Evolutionary conservation across 2,888 invertebrate species (phyloP).

Genomic region (Gortyna flavago): DNA sequence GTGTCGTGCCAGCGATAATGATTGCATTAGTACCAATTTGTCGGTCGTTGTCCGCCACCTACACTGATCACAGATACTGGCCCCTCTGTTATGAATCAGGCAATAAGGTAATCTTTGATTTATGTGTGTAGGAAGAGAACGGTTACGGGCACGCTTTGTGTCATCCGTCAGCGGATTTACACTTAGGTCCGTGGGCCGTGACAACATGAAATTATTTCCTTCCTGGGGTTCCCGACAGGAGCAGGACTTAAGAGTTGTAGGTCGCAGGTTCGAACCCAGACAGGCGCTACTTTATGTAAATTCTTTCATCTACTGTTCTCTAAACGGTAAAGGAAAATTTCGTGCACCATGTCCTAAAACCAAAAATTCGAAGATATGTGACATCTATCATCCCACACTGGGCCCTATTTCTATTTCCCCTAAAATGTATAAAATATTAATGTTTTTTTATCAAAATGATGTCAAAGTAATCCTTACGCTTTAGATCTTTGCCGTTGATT

Average conservation of each 20-base stretch:
- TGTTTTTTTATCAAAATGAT: no score
- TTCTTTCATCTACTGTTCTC: neutral
- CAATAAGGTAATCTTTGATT: conserved; percentile 61
- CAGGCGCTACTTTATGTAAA: no score
- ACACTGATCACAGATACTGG: conserved; percentile 63
- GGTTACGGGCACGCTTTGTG: conserved; percentile 55
- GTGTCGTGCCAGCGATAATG: conserved; percentile 55
- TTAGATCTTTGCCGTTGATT: no score
- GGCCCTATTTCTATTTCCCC: no score
- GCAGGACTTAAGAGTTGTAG: neutral
- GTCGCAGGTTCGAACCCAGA: no score
- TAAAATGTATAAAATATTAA: no score
- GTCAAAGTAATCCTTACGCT: no score
- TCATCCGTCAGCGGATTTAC: conserved; percentile 40
- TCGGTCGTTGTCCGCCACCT: conserved; percentile 69
- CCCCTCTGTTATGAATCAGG: conserved; percentile 62
- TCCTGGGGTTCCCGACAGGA: conserved; percentile 15
- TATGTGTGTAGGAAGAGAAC: conserved; percentile 60
- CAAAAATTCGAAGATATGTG: neutral
- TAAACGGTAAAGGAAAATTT: neutral
- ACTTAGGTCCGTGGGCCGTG: neutral
- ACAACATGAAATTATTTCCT: conserved; percentile 5
- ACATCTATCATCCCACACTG: neutral
- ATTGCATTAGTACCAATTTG: conserved; percentile 64
- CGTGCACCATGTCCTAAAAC: neutral